Percentiles rank a stretch among this genome's conserved stretches.
Conservation (phyloP, 2,888 invertebrate genomes). For the Petrophora chlorosata region DNA sequence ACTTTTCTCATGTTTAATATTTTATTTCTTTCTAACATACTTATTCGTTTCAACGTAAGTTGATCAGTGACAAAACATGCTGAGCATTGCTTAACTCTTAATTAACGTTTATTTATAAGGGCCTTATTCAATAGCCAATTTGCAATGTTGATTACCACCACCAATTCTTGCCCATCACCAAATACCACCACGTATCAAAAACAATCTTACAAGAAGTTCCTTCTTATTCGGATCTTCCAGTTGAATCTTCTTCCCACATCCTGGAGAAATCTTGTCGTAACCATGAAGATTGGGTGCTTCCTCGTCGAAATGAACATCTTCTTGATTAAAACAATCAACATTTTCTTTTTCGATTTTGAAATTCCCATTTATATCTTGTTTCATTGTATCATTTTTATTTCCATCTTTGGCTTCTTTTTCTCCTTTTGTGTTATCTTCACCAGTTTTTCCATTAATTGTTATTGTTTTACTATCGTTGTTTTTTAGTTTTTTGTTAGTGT, state of each 20-base stretch:
- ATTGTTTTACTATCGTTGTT: constrained; percentile 7
- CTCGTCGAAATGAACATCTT: constrained; percentile 38
- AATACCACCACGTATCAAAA: constrained; percentile 33
- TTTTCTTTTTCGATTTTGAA: constrained; percentile 20
- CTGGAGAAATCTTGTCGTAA: constrained; percentile 64
- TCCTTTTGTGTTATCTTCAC: constrained; percentile 8
- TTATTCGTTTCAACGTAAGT: no score
- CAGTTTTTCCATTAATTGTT: constrained; percentile 21
- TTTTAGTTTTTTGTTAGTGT: not conserved
- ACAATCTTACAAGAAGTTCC: constrained; percentile 66
- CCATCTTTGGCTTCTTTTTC: constrained; percentile 2
- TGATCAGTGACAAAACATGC: no score
- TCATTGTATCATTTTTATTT: constrained; percentile 1
- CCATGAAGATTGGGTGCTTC: constrained; percentile 58
- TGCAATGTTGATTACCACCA: no score
- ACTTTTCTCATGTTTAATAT: no score
- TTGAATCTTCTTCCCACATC: constrained; percentile 66
- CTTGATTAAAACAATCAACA: no score
- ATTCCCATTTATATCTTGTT: constrained; percentile 25
- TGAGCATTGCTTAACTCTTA: no score
- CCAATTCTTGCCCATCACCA: constrained; percentile 11
- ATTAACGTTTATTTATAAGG: no score
- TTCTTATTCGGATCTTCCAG: constrained; percentile 71
- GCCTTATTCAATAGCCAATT: no score
- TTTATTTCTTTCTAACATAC: no score